Conservation (phyloP, 2,888 invertebrate genomes). For the Lithophane leautieri region DNA sequence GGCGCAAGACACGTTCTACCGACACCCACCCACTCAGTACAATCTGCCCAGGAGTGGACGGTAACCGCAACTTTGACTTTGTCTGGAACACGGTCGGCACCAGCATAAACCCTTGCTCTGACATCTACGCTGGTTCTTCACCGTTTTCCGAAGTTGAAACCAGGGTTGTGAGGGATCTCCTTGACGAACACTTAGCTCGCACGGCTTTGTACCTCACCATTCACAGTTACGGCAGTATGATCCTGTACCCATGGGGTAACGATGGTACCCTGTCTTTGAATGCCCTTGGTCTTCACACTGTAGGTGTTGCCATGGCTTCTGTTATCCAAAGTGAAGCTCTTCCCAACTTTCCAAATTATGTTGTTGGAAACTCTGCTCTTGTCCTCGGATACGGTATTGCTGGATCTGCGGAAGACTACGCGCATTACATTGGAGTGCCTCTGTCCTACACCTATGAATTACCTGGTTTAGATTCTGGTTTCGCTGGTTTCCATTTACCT, state of each 20-base stretch:
- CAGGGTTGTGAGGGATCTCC: conserved; percentile 89
- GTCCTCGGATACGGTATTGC: conserved; percentile 89
- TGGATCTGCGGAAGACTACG: conserved; percentile 93
- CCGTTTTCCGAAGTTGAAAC: conserved; percentile 93
- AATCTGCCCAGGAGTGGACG: conserved; percentile 93
- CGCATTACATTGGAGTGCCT: conserved; percentile 89
- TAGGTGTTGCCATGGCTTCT: conserved; percentile 82
- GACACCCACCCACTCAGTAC: conserved; percentile 70
- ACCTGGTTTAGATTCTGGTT: conserved; percentile 79
- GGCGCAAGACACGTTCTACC: conserved; percentile 93
- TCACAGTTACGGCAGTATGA: conserved; percentile 94
- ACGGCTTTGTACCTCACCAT: conserved; percentile 93
- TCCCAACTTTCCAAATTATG: conserved; percentile 83
- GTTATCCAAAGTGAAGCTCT: conserved; percentile 79
- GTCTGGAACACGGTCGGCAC: conserved; percentile 92
- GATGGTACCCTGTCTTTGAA: conserved; percentile 88
- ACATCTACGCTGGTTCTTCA: conserved; percentile 90
- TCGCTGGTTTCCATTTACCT: conserved; percentile 89
- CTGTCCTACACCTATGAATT: conserved; percentile 92
- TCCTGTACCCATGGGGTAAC: conserved; percentile 93
- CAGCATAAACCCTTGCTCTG: conserved; percentile 89
- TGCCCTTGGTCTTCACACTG: conserved; percentile 82
- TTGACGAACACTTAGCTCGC: conserved; percentile 85
- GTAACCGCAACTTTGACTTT: conserved; percentile 94
- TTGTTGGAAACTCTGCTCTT: conserved; percentile 88